Conservation (phyloP, 2,113 vertebrate genomes). For the Hypanus sabinus region DNA sequence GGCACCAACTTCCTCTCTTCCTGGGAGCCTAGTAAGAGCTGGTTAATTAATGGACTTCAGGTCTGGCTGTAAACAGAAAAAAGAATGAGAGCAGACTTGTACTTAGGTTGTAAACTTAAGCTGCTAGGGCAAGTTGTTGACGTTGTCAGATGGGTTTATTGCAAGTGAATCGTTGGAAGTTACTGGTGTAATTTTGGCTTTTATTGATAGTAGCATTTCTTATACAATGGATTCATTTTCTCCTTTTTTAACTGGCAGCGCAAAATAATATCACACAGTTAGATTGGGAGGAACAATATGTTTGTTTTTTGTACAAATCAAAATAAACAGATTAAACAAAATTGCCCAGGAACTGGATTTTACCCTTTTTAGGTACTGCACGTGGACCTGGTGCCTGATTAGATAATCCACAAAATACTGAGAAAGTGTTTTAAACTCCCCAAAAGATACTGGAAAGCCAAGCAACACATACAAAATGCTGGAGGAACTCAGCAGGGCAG, state of each 20-base stretch:
- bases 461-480: no score
- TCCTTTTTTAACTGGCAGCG: background rate
- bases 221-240: background rate
- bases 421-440: no score
- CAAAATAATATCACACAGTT: background rate
- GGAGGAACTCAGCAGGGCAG: no score
- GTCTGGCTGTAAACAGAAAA: background rate
- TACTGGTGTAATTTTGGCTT: background rate
- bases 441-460: no score
- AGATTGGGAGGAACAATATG: background rate
- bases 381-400: no score
- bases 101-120: background rate
- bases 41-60: background rate
- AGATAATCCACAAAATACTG: no score
- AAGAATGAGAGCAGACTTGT: background rate
- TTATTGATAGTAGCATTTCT: background rate
- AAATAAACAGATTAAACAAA: background rate
- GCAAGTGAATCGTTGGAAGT: background rate
- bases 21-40: background rate
- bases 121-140: background rate
- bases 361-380: no score
- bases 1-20: background rate
- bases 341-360: no score
- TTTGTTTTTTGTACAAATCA: background rate
- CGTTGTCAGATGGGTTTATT: background rate